Evolutionary conservation across 1,140 invertebrate species (phyloP).

Genomic region (Ceratosolen solmsi): DNA sequence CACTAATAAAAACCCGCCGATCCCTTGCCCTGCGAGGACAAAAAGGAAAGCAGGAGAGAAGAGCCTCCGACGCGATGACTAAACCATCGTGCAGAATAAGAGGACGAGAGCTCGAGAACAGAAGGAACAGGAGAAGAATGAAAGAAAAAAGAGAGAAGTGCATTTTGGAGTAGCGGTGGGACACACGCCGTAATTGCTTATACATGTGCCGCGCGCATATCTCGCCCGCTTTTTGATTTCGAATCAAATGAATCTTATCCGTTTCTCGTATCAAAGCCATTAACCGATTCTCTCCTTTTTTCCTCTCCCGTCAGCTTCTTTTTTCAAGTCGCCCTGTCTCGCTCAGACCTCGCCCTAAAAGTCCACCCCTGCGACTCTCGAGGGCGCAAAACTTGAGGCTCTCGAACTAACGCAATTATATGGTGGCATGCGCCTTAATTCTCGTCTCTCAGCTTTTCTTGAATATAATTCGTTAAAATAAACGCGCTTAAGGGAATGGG

Average conservation of each 20-base stretch:
- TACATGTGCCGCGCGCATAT: constrained; percentile 53
- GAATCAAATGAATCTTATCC: constrained; percentile 70
- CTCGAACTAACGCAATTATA: constrained; percentile 69
- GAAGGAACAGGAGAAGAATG: constrained; percentile 10
- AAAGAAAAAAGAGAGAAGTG: constrained; percentile 38
- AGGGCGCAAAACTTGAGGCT: constrained; percentile 55
- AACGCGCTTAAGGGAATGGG: constrained; percentile 34
- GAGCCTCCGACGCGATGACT: background rate
- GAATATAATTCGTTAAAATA: constrained; percentile 67
- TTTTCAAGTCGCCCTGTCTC: background rate
- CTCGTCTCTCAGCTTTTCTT: constrained; percentile 54
- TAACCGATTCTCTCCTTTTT: constrained; percentile 60
- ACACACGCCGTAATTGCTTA: constrained; percentile 65
- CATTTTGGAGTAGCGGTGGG: constrained; percentile 51
- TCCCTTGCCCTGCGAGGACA: background rate
- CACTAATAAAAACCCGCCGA: constrained; percentile 1
- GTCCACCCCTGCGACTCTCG: constrained; percentile 61
- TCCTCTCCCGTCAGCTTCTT: constrained; percentile 29
- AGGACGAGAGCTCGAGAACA: background rate
- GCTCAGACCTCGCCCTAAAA: constrained; percentile 47
- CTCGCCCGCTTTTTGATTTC: constrained; percentile 61
- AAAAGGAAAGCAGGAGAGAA: background rate
- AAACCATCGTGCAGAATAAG: constrained; percentile 6
- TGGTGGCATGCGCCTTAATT: constrained; percentile 33
- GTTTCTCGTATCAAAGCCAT: constrained; percentile 70